phyloP scores from a whole-genome alignment of 1,140 invertebrate genomes.

The Rhopalosiphum padi region DNA sequence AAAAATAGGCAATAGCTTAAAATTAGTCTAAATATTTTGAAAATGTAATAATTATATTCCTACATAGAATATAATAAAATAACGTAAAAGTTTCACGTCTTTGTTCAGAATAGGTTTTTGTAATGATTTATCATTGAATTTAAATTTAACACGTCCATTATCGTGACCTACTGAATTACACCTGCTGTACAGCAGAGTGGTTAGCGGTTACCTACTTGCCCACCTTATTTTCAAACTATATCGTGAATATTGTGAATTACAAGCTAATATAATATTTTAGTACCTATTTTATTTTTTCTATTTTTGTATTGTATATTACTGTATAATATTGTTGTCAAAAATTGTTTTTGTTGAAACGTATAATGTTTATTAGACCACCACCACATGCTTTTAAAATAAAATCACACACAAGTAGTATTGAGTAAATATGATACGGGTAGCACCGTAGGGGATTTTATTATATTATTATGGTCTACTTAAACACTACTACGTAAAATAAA shows the following conservation, averaged over 20 bases:
- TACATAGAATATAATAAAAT: no score
- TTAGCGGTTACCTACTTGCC: background rate
- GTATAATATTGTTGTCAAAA: background rate
- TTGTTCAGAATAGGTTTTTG: no score
- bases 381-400: background rate
- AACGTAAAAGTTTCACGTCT: no score
- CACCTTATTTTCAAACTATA: background rate
- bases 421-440: background rate
- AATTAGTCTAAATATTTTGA: no score
- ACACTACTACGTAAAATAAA: background rate
- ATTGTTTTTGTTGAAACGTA: background rate
- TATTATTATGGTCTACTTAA: background rate
- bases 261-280: background rate
- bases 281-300: no score
- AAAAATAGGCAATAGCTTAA: no score
- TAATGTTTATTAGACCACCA: background rate
- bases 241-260: background rate
- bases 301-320: background rate
- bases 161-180: background rate
- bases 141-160: no score
- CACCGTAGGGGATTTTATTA: background rate
- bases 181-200: background rate
- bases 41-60: no score
- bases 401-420: background rate
- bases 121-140: no score